Percentiles rank a stretch among this genome's conserved stretches.
phyloP scores from a whole-genome alignment of 2,797 vertebrate species.

The Periophthalmus magnuspinnatus region DNA sequence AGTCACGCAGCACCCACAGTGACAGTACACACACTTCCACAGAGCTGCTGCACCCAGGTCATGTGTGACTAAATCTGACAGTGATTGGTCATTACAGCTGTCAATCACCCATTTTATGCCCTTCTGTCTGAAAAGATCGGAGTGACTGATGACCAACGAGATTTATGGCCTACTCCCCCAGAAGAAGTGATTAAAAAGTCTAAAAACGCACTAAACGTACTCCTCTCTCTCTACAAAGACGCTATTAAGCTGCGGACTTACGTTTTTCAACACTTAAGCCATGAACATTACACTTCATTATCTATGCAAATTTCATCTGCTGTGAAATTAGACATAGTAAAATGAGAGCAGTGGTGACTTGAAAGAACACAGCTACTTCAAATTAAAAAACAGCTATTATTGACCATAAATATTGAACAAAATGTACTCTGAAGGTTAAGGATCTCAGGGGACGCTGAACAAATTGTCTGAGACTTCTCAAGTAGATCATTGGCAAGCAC shows the following conservation, averaged over 20 bases:
- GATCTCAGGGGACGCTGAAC: not conserved
- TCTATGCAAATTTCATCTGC: not conserved
- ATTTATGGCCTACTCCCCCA: constrained; percentile 1
- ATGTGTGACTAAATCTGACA: constrained; percentile 13
- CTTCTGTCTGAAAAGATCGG: constrained; percentile 3
- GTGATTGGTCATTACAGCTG: constrained; percentile 18
- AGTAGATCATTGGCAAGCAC: no score
- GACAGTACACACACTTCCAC: constrained; percentile 2
- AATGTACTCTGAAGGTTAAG: no score
- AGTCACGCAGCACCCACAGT: not conserved
- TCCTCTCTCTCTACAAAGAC: constrained; percentile 31
- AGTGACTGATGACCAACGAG: constrained; percentile 4
- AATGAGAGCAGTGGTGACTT: no score
- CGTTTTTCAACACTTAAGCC: constrained; percentile 55
- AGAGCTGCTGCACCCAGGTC: constrained; percentile 6
- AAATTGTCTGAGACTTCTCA: not conserved
- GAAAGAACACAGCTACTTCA: no score
- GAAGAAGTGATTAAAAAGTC: constrained; percentile 9
- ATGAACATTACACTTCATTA: constrained; percentile 49
- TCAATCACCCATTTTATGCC: constrained; percentile 12
- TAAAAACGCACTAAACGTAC: constrained; percentile 20
- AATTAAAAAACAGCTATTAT: no score
- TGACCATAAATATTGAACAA: no score
- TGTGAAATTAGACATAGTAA: not conserved
- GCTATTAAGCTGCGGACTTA: constrained; percentile 6